phyloP scores from a whole-genome alignment of 1,140 invertebrate genomes.

The Drosophila repletoides region DNA sequence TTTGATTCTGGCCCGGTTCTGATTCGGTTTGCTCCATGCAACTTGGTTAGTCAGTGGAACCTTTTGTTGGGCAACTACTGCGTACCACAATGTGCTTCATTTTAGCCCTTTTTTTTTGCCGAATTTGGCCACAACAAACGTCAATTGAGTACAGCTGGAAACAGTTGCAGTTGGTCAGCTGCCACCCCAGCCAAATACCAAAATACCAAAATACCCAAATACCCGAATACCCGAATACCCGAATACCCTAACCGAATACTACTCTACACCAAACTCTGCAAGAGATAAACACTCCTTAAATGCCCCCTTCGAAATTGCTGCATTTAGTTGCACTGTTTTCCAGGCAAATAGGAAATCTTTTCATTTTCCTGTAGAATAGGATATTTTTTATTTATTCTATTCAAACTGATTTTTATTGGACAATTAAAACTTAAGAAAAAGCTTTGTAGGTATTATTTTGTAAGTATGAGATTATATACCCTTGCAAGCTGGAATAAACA shows the following conservation, averaged over 20 bases:
- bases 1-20: constrained; percentile 22
- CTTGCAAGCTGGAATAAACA: no score
- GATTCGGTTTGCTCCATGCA: constrained; percentile 2
- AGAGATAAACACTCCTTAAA: background rate
- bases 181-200: no score
- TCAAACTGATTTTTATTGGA: no score
- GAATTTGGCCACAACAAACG: constrained; percentile 24
- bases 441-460: no score
- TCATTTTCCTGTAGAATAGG: no score
- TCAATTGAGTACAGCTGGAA: constrained; percentile 14
- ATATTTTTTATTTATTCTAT: no score
- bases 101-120: background rate
- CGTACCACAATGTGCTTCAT: constrained; percentile 31
- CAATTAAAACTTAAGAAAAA: no score
- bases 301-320: constrained; percentile 16
- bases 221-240: no score
- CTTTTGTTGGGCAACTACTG: constrained; percentile 19
- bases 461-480: constrained; percentile 14
- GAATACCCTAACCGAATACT: background rate
- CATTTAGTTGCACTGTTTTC: constrained; percentile 17
- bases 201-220: no score
- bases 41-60: constrained; percentile 11
- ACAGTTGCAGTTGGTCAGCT: constrained; percentile 4
- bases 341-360: constrained; percentile 22
- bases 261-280: background rate